Evolutionary conservation across 1,140 invertebrate species (phyloP).

Genomic region (Meloidogyne hapla): DNA sequence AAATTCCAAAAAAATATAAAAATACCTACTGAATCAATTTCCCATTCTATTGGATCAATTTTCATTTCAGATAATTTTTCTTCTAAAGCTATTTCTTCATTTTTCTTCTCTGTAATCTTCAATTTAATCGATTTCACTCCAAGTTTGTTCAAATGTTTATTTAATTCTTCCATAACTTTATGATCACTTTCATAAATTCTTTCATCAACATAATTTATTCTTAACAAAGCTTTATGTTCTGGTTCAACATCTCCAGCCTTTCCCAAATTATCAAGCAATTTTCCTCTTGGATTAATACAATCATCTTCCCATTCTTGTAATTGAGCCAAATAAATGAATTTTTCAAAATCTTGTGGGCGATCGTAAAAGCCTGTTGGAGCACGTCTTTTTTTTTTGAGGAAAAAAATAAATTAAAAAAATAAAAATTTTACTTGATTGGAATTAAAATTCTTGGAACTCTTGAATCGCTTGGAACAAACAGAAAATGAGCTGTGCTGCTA

Average conservation of each 20-base stretch:
- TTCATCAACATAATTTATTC: constrained; percentile 75
- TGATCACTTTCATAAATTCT: constrained; percentile 69
- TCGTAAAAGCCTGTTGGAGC: constrained; percentile 42
- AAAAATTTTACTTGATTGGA: constrained; percentile 65
- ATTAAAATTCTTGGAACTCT: constrained; percentile 76
- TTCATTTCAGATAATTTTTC: no score
- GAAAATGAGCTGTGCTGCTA: constrained; percentile 68
- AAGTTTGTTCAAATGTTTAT: background rate
- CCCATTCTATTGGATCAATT: constrained; percentile 67
- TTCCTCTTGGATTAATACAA: constrained; percentile 64
- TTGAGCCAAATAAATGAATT: constrained; percentile 43
- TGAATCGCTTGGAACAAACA: constrained; percentile 75
- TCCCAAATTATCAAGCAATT: constrained; percentile 74
- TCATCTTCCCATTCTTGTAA: constrained; percentile 44
- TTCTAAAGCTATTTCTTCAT: background rate
- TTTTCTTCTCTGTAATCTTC: no score
- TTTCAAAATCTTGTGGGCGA: constrained; percentile 48
- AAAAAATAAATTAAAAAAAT: background rate
- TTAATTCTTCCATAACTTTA: constrained; percentile 67
- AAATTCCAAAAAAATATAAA: constrained; percentile 28
- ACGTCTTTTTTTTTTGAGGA: no score
- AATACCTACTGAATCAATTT: constrained; percentile 65
- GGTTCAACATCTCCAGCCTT: constrained; percentile 73
- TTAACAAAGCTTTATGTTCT: constrained; percentile 77
- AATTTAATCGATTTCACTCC: no score